Evolutionary conservation across 2,888 invertebrate genomes (phyloP), one percentile per base, ranked within the genome.

Genomic region (Emesis furor): DNA sequence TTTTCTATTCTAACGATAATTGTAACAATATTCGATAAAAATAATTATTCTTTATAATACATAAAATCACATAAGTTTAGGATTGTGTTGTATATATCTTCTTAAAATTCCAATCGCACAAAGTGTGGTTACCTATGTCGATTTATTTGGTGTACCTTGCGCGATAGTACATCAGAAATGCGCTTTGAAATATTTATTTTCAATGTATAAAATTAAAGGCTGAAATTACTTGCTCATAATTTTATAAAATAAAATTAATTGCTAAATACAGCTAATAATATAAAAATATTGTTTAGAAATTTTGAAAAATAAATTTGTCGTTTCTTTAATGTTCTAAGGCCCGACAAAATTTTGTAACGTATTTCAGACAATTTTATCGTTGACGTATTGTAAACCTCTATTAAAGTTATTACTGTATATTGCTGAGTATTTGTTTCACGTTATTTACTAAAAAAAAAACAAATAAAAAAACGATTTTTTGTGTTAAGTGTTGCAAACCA

Each of bases 171-270:
- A 30, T 30, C 30, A 65, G 32, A 65, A 65, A 59, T 32, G 32
- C 30, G 65, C 65, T 32, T 65, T 32, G 32, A 24, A 32, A 65
- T 32, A 5, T 65, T 65, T 65, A 65, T 3, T 65, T 65, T 65
- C 12, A 32, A 14, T 30, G 17, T 73, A 67, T 59, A n/a, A 88
- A 88, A 90, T 76, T 76, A 88, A 93, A 93, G 94, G 92, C 93
- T 94, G 92, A 94, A 90, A 84, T 88, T 89, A 89, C 83, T 93
- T 93, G 93, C 93, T 94, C 93, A 93, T 90, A 80, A 85, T 78
- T 80, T 86, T 85, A 69, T 77, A 82, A 24, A 24, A n/a, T 46
- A 68, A 78, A 67, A 59, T 1, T 24, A 65, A 32, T 65, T 65
- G 65, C 65, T 32, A 30, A 65, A 32, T 5, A 65, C 10, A 32